Percentiles rank a stretch among this genome's conserved stretches.
phyloP scores from a whole-genome alignment of 53 echinoderm and acorn worm species.

The Astropecten irregularis region DNA sequence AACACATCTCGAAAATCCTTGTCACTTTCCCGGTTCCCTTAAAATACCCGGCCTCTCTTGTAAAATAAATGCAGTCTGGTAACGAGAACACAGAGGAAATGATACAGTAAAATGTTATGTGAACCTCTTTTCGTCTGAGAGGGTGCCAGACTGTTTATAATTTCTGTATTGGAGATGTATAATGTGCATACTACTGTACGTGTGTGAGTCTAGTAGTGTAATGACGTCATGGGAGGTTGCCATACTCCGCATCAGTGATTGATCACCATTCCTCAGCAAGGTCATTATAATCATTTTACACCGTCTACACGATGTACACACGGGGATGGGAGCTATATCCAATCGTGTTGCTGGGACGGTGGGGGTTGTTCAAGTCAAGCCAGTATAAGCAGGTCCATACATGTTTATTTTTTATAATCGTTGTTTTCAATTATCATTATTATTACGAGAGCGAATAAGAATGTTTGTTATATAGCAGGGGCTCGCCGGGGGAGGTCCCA shows the following conservation, averaged over 20 bases:
- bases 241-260: slow-evolving; percentile 47
- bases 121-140: neutral
- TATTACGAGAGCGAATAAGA: too few relatives aligned
- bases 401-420: too few relatives aligned
- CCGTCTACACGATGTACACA: too few relatives aligned
- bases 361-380: too few relatives aligned
- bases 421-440: too few relatives aligned
- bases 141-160: slow-evolving; percentile 51
- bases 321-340: too few relatives aligned
- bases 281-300: too few relatives aligned
- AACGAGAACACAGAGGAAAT: neutral
- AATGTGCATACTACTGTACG: neutral
- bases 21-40: neutral
- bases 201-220: neutral
- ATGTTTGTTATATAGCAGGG: too few relatives aligned
- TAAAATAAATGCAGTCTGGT: slow-evolving; percentile 34
- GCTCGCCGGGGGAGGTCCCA: too few relatives aligned
- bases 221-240: slow-evolving; percentile 52
- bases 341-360: too few relatives aligned
- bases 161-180: neutral
- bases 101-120: neutral
- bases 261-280: too few relatives aligned
- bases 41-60: slow-evolving; percentile 13
- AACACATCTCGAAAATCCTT: slow-evolving; percentile 26
- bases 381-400: too few relatives aligned